Evolutionary conservation across 2,888 invertebrate genomes (phyloP), one percentile per base, ranked within the genome.

Genomic region (Agrochola litura): DNA sequence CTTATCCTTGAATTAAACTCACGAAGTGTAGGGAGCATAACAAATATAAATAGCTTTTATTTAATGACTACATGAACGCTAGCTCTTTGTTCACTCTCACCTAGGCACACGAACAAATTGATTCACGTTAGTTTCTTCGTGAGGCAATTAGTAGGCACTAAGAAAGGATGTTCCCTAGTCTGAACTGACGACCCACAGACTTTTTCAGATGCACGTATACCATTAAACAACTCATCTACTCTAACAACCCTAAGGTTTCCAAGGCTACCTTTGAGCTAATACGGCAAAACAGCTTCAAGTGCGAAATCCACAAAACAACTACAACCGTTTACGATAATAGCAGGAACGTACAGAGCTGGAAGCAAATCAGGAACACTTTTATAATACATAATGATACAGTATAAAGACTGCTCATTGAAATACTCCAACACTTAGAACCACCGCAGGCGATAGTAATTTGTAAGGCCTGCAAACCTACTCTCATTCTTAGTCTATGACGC

Each of bases 371-470:
- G 69, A 81, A 81, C 81, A 77, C 41, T 84, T 77, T 84, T 81
- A 84, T 84, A 84, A 81, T 84, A 73, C 74, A 73, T 84, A 84
- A 84, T 86, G 77, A 77, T 82, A 77, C 78, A 74, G 76, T 77
- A 70, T 84, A 73, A 84, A 84, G 83, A 79, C 73, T 84, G 81
- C 77, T 84, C 75, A 84, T 84, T 84, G 84, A 84, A 84, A 77
- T 77, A 75, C 84, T 83, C 67, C 64, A 58, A 83, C 88, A 81
- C 69, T 49, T 70, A 65, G 54, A 72, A 60, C 69, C 74, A 60
- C 90, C 86, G 81, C 22, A 60, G 86, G 91, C 87, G 49, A 84
- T 78, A 82, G 88, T 88, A 86, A 87, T 86, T 90, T 79, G 76
- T 86, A 81, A 81, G 76, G 82, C 85, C 89, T 89, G 83, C 67